A percentile compares a stretch with the other conserved stretches of the same genome.
Evolutionary conservation across 2,797 vertebrate species (phyloP).

Genomic region (Liasis olivaceus): DNA sequence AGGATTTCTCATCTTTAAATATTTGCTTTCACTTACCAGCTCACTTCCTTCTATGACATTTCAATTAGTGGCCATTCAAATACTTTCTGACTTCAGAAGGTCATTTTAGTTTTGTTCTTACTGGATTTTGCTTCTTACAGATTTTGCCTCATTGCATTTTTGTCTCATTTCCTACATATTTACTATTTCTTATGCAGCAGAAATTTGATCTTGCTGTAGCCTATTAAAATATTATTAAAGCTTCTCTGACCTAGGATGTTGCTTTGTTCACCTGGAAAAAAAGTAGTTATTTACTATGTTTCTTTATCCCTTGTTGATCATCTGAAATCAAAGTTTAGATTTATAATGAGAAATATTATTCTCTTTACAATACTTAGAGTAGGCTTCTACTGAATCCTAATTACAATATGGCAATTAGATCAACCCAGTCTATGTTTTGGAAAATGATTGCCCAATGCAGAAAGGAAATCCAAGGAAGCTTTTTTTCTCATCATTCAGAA

Average conservation of each 20-base stretch:
- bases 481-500: background rate
- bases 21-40: slow-evolving; percentile 54
- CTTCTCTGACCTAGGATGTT: background rate
- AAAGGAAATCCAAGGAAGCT: background rate
- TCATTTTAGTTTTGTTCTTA: slow-evolving; percentile 45
- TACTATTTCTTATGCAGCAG: slow-evolving; percentile 17
- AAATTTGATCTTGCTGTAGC: slow-evolving; percentile 6
- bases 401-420: background rate
- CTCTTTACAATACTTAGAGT: background rate
- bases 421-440: background rate
- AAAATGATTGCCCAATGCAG: background rate
- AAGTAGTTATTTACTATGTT: background rate
- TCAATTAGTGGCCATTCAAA: slow-evolving; percentile 62
- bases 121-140: slow-evolving; percentile 20
- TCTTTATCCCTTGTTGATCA: background rate
- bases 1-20: slow-evolving; percentile 63
- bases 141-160: background rate
- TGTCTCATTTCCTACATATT: slow-evolving; percentile 1
- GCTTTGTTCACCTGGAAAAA: background rate
- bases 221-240: slow-evolving; percentile 10
- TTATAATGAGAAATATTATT: background rate
- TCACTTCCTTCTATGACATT: slow-evolving; percentile 55
- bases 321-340: background rate
- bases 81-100: slow-evolving; percentile 46
- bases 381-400: background rate